These are phyloP conservation scores for Baryphthengus martii DNA, from an alignment of 2,113 vertebrate genomes.

Conservation along the genomic window DNA sequence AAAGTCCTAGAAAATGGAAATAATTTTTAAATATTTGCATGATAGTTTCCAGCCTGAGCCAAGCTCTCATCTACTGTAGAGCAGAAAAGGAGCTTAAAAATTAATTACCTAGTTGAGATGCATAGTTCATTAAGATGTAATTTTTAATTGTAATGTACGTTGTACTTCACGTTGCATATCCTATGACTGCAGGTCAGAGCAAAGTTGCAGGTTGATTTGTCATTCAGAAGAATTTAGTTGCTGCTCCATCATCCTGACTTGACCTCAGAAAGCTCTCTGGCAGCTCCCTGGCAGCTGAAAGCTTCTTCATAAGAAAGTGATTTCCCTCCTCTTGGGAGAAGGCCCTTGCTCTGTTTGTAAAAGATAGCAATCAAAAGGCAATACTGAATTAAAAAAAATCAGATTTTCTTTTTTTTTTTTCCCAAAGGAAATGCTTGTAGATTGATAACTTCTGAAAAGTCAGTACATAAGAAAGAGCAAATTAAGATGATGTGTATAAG, in stretches of 20 bases:
- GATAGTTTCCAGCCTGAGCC: neutral
- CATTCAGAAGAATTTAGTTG: neutral
- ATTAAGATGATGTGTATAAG: neutral
- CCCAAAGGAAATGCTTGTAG: neutral
- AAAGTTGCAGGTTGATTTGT: conserved; percentile 2
- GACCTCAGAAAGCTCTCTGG: neutral
- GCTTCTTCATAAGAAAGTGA: neutral
- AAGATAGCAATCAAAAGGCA: neutral
- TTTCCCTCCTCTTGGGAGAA: neutral
- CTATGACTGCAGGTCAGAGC: neutral
- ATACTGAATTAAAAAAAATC: neutral
- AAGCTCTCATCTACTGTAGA: neutral
- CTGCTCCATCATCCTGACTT: neutral
- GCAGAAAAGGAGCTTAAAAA: conserved; percentile 6
- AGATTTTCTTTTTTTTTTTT: neutral
- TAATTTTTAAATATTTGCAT: neutral
- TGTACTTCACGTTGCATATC: neutral
- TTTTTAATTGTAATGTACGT: conserved; percentile 46
- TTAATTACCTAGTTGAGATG: conserved; percentile 43
- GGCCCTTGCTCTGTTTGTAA: neutral
- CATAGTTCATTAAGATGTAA: conserved; percentile 56
- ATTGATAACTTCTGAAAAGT: neutral
- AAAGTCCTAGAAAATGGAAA: conserved; percentile 1
- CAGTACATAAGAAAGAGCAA: neutral
- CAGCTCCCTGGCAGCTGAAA: neutral